phyloP scores from a whole-genome alignment of 2,888 invertebrate genomes.

The Saturnia japonica region DNA sequence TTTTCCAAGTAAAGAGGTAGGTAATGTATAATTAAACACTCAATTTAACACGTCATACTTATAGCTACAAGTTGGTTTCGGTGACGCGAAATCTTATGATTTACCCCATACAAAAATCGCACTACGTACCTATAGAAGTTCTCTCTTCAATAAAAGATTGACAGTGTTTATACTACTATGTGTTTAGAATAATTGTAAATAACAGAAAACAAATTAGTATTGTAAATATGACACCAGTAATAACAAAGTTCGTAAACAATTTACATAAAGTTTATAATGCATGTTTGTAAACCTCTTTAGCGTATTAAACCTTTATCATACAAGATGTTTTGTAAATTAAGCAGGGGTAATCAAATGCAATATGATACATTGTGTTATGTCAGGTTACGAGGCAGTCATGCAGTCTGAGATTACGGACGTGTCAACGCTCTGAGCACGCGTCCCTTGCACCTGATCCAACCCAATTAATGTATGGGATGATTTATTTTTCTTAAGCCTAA shows the following conservation, averaged over 20 bases:
- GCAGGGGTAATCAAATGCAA: constrained; percentile 34
- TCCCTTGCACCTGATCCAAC: constrained; percentile 40
- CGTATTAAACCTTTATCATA: neutral
- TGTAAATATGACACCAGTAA: neutral
- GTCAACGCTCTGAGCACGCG: constrained; percentile 49
- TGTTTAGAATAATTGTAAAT: no score
- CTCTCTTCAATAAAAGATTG: no score
- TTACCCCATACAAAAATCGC: no score
- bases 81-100: no score
- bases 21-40: no score
- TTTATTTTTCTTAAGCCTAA: neutral
- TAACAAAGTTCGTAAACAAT: neutral
- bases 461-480: constrained; percentile 29
- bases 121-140: no score
- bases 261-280: neutral
- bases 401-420: constrained; percentile 43
- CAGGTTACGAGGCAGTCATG: constrained; percentile 28
- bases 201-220: neutral
- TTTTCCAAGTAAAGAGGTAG: no score
- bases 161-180: no score
- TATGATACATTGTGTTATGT: constrained; percentile 31
- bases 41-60: no score
- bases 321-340: constrained; percentile 24
- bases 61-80: no score
- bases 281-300: neutral